phyloP scores from a whole-genome alignment of 2,113 vertebrate species.

The Sander lucioperca region DNA sequence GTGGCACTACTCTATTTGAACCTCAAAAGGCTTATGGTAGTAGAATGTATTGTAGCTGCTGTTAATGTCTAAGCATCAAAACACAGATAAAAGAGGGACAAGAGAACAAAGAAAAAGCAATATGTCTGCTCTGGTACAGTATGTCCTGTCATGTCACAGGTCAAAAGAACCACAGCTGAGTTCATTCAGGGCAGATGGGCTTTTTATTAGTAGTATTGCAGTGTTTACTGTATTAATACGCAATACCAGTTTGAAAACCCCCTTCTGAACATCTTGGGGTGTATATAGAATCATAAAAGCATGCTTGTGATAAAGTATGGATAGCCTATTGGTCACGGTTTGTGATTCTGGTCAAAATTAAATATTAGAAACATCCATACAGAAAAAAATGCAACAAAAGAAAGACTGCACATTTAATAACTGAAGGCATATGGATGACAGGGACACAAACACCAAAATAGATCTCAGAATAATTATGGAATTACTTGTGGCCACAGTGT shows the following conservation, averaged over 20 bases:
- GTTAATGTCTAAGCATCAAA: constrained; percentile 66
- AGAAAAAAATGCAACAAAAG: not conserved
- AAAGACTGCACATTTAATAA: not conserved
- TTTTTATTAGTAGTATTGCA: constrained; percentile 60
- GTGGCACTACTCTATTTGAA: constrained; percentile 71
- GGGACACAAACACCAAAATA: constrained; percentile 19
- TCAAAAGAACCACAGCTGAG: constrained; percentile 26
- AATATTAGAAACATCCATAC: not conserved
- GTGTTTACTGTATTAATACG: constrained; percentile 62
- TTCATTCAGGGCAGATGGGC: constrained; percentile 39
- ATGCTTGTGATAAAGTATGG: constrained; percentile 65
- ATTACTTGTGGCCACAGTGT: not conserved
- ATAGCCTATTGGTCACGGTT: constrained; percentile 27
- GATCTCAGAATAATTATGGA: not conserved
- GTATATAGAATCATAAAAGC: constrained; percentile 71
- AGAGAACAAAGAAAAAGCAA: constrained; percentile 72
- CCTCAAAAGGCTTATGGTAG: constrained; percentile 65
- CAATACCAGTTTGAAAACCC: constrained; percentile 51
- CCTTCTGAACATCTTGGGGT: constrained; percentile 47
- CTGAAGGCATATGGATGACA: constrained; percentile 25
- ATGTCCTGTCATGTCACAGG: constrained; percentile 21
- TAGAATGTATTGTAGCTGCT: constrained; percentile 78
- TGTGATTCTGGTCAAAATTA: constrained; percentile 24
- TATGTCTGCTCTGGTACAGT: constrained; percentile 62
- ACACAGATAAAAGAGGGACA: constrained; percentile 44